These are phyloP conservation scores for Eristalis intricaria DNA, from an alignment of 2,888 invertebrate genomes.

Conservation along the genomic window DNA sequence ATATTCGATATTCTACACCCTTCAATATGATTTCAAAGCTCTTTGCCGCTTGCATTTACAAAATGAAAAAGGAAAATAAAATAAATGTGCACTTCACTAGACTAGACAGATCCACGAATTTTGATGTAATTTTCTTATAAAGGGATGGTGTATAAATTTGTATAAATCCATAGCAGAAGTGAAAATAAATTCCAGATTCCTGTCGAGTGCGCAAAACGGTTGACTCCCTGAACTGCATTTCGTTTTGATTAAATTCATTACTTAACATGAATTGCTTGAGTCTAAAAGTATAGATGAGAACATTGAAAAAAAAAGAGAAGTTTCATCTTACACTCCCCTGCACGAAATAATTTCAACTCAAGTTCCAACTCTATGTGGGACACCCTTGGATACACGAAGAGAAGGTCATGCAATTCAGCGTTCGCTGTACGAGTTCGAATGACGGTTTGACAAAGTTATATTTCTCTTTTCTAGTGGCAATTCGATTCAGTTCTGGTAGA, in stretches of 20 bases:
- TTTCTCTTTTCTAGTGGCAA: slow-evolving; percentile 65
- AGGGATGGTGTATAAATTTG: too few relatives aligned
- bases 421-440: slow-evolving; percentile 12
- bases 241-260: too few relatives aligned
- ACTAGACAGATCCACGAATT: background rate
- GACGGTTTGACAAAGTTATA: slow-evolving; percentile 31
- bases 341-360: background rate
- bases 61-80: background rate
- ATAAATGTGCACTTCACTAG: background rate
- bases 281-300: slow-evolving; percentile 10
- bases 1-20: too few relatives aligned
- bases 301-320: background rate
- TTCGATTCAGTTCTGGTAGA: slow-evolving; percentile 63
- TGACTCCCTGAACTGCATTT: too few relatives aligned
- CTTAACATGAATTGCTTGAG: background rate
- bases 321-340: too few relatives aligned
- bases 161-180: too few relatives aligned
- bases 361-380: background rate
- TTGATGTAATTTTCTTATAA: background rate
- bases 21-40: too few relatives aligned
- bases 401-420: slow-evolving; percentile 56
- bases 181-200: too few relatives aligned
- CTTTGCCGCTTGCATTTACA: too few relatives aligned
- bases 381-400: background rate
- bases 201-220: too few relatives aligned